Evolutionary conservation across 2,888 invertebrate species (phyloP), one percentile per base, ranked within the genome.

Genomic region (Conus canariensis): DNA sequence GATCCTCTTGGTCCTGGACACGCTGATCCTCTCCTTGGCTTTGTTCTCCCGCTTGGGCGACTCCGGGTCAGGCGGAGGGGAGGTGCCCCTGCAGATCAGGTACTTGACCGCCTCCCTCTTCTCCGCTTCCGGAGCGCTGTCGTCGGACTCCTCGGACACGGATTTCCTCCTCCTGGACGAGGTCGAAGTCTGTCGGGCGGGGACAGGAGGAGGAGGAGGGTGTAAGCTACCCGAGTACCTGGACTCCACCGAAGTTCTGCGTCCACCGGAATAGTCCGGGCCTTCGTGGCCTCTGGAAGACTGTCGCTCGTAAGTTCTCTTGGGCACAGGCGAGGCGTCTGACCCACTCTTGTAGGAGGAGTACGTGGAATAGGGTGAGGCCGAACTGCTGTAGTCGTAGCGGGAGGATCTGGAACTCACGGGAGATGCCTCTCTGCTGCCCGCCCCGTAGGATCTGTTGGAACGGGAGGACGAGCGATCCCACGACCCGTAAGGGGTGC

Each of bases 21-120:
- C 94, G 89, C 85, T 94, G 92, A 88, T 90, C 87, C 88, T 93
- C 92, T 92, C 93, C 92, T 90, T 92, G 91, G 90, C 92, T 91
- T 85, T 91, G 67, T 86, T 94, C 92, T 90, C 92, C 70, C 92
- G 92, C 91, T 92, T 93, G 56, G 91, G 90, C 12, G 87, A 86
- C 83, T 93, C 94, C 30, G 92, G 93, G 89, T 95, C 95, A 14
- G 93, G 94, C 92, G 95, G 94, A 16, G 96, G 96, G 14, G 95
- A 95, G 10, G 95, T 95, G 60, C 95, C 95, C 83, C 95, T 88
- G 90, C 94, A 95, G 88, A 95, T 95, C 86, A 95, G 92, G 92
- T 94, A 95, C 64, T 93, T 91, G 16, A 90, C 60, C 25, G 88
- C 90, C 70, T 92, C 92, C n/a, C 89, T 92, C 90, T 95, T 95